These are phyloP conservation scores for Crocidura indochinensis DNA, from an alignment of 2,797 vertebrate genomes.

Conservation along the genomic window DNA sequence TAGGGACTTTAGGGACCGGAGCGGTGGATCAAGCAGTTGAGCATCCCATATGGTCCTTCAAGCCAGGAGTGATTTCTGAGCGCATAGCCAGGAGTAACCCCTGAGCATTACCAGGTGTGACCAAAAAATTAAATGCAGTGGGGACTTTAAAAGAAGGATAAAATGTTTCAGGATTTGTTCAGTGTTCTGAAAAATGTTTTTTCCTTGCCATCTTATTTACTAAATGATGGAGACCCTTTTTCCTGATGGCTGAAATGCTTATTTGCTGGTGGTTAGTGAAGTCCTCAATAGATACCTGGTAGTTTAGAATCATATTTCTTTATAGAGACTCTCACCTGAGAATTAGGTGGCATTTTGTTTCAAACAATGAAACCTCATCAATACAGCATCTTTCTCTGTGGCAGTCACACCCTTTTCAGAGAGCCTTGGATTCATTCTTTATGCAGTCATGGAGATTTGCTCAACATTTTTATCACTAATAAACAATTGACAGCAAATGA, in stretches of 20 bases:
- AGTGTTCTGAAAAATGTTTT: conserved; percentile 14
- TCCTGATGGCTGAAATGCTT: neutral
- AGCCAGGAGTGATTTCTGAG: too few relatives aligned
- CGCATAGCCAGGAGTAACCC: too few relatives aligned
- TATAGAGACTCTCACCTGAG: neutral
- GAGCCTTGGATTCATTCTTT: neutral
- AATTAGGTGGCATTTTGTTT: neutral
- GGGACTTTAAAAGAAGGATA: conserved; percentile 38
- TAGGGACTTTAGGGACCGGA: too few relatives aligned
- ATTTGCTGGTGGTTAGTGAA: neutral
- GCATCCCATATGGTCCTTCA: too few relatives aligned
- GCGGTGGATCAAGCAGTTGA: too few relatives aligned
- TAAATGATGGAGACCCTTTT: neutral
- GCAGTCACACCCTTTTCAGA: neutral
- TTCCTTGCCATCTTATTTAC: neutral
- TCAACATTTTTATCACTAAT: neutral
- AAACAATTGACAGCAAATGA: neutral
- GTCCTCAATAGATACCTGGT: neutral
- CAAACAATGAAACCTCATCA: neutral
- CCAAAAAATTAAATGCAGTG: too few relatives aligned
- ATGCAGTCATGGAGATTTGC: neutral
- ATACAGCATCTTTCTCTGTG: neutral
- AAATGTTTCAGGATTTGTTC: neutral
- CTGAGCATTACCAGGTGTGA: too few relatives aligned
- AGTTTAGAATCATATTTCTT: neutral